These are phyloP conservation scores for Erinaceus europaeus DNA, from an alignment of 2,113 vertebrate genomes.

Conservation along the genomic window DNA sequence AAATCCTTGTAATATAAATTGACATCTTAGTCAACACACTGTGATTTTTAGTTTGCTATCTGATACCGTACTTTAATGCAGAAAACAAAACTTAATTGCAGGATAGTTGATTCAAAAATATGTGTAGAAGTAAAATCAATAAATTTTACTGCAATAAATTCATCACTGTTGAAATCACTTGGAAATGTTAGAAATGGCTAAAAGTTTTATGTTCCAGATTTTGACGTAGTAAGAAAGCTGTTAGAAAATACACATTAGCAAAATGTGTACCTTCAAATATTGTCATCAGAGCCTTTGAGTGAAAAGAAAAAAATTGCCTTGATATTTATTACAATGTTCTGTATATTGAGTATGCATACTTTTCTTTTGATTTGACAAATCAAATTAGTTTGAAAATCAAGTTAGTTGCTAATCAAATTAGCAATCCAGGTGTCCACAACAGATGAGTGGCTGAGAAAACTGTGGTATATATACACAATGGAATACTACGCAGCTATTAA, in stretches of 20 bases:
- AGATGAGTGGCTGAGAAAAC: too few species aligned
- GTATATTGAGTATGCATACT: neutral
- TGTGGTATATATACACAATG: too few species aligned
- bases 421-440: too few species aligned
- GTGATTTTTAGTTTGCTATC: neutral
- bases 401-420: too few species aligned
- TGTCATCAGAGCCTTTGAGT: neutral
- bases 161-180: neutral
- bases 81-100: neutral
- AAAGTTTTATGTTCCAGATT: neutral
- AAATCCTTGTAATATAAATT: too few species aligned
- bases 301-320: neutral
- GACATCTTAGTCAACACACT: neutral
- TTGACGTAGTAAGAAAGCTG: neutral
- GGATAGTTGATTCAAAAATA: neutral
- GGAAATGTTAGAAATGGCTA: neutral
- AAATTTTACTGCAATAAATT: neutral
- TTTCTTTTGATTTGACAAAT: too few species aligned
- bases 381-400: too few species aligned
- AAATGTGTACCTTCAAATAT: neutral
- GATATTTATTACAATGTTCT: neutral
- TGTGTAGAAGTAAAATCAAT: neutral
- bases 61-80: neutral
- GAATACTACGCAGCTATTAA: too few species aligned
- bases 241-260: neutral